A percentile compares a stretch with the other conserved stretches of the same genome.
Evolutionary conservation across 2,797 vertebrate genomes (phyloP).

Genomic region (Sebastes iracundus): DNA sequence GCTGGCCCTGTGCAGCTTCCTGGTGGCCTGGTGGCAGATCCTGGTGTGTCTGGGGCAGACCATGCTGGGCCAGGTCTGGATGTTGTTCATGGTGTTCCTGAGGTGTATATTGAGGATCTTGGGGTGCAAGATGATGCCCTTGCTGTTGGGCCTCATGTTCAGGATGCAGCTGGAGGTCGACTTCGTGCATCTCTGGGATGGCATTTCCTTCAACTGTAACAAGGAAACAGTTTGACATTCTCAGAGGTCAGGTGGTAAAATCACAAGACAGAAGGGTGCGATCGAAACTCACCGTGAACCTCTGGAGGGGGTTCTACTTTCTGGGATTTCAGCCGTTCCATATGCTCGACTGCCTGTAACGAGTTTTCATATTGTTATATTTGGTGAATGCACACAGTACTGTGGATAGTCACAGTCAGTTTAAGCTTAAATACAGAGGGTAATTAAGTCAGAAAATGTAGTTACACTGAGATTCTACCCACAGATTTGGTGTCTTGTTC

Average conservation of each 20-base stretch:
- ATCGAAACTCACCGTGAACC: slow-evolving; percentile 78
- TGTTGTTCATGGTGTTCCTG: slow-evolving; percentile 52
- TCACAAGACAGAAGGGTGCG: background rate
- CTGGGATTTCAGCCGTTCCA: slow-evolving; percentile 92
- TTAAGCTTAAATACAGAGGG: background rate
- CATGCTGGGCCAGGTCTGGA: slow-evolving; percentile 52
- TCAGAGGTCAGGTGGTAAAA: background rate
- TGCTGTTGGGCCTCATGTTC: slow-evolving; percentile 56
- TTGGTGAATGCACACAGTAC: background rate
- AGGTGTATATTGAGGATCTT: slow-evolving; percentile 35
- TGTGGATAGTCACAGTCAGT: background rate
- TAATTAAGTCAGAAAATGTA: background rate
- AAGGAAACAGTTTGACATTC: background rate
- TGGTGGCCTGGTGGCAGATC: slow-evolving; percentile 71
- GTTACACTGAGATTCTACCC: background rate
- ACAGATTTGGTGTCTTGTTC: background rate
- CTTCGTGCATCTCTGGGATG: slow-evolving; percentile 53
- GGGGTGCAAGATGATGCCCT: slow-evolving; percentile 50
- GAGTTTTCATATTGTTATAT: background rate
- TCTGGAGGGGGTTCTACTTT: slow-evolving; percentile 83
- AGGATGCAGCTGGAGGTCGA: slow-evolving; percentile 43
- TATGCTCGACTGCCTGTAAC: slow-evolving; percentile 91
- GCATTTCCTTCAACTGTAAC: slow-evolving; percentile 74
- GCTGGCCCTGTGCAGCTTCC: slow-evolving; percentile 59
- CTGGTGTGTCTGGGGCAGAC: slow-evolving; percentile 62